Base-by-base conservation (phyloP, 2,797 vertebrate species). In the Muraenolepis orangiensis region DNA sequence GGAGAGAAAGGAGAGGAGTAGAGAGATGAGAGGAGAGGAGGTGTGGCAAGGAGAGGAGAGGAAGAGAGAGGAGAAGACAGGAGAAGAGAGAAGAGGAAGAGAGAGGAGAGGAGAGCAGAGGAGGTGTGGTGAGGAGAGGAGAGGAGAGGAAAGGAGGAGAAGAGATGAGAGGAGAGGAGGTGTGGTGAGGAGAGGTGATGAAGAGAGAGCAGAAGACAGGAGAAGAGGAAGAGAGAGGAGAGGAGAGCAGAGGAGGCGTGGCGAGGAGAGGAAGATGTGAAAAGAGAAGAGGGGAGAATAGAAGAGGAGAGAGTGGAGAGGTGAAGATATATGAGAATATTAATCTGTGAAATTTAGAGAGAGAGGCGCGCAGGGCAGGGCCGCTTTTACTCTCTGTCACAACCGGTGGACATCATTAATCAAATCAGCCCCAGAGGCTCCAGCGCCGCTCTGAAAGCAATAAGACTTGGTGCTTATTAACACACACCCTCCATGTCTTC, bases 391-490 rank as follows among this genome's bases (percentile, higher is more conserved):
- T 73, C 82, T 36, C 66, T 88, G 87, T 85, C 85, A 73, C 69
- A 86, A 90, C 87, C 89, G 82, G 87, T 88, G 86, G 80, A 89
- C 89, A 90, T 83, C 90, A 86, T 91, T 91, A 89, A 92, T 92
- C 90, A 91, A 91, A 91, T 91, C 87, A 82, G 85, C 87, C 87
- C 91, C 85, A 86, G 88, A 81, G 90, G 91, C 89, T 83, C 57
- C 81, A 32, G 85, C 73, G 88, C 88, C 82, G n/a, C 86, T 84
- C 85, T 10, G 80, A 86, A 90, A 87, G 90, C 90, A 91, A 92
- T 92, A 91, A 92, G 83, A 89, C 87, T 89, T 87, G 88, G 82
- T 90, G 88, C 90, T 91, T 90, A 91, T 91, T 83, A 90, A 87
- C 83, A 85, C 89, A 89, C 89, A 90, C 86, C 86, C 82, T 88